phyloP scores from a whole-genome alignment of 2,888 invertebrate genomes.

The Muscina levida region DNA sequence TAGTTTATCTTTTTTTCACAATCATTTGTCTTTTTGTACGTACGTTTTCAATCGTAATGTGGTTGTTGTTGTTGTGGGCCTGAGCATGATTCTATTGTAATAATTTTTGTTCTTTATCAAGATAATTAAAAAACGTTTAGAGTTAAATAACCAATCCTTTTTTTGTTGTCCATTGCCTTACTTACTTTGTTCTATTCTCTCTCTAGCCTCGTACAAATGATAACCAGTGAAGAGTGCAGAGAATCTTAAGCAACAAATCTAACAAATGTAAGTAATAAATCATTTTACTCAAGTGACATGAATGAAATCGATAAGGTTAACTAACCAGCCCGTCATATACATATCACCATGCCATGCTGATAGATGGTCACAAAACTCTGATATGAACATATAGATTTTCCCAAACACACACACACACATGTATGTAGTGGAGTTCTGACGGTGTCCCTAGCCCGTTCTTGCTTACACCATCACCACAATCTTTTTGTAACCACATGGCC shows the following conservation, averaged over 20 bases:
- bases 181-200: conserved; percentile 1
- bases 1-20: conserved; percentile 41
- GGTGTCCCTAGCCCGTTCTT: conserved; percentile 20
- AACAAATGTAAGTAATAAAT: conserved; percentile 63
- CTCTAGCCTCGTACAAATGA: conserved; percentile 30
- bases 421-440: conserved; percentile 20
- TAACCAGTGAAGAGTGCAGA: neutral
- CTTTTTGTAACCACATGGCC: conserved; percentile 16
- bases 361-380: neutral
- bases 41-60: too few relatives aligned
- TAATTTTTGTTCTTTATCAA: conserved; percentile 54
- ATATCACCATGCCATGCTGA: conserved; percentile 28
- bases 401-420: neutral
- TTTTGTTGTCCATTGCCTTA: too few relatives aligned
- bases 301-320: conserved; percentile 62
- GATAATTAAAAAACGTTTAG: conserved; percentile 65
- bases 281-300: conserved; percentile 63
- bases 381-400: neutral
- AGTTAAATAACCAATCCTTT: conserved; percentile 52
- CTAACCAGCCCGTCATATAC: conserved; percentile 44
- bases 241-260: conserved; percentile 49
- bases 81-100: conserved; percentile 25
- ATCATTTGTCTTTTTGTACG: conserved; percentile 46
- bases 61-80: conserved; percentile 13
- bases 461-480: conserved; percentile 8